phyloP scores from a whole-genome alignment of 2,113 vertebrate species.

The Podocnemis expansa region DNA sequence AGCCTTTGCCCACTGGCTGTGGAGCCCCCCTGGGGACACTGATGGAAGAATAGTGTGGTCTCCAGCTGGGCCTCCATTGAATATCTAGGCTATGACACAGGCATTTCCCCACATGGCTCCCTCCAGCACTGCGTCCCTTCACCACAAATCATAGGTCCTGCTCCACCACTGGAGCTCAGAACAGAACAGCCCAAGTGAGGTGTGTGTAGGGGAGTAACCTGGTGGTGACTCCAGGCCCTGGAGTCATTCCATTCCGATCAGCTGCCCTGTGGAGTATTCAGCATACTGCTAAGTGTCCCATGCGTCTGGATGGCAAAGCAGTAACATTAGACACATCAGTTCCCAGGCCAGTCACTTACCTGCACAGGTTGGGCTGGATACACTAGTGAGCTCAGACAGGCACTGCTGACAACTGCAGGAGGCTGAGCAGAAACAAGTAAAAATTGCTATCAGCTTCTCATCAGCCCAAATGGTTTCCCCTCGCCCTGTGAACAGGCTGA shows the following conservation, averaged over 20 bases:
- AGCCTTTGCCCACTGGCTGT: not conserved
- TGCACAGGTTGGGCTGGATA: not conserved
- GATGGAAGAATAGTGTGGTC: not conserved
- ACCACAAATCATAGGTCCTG: not conserved
- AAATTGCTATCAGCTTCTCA: not conserved
- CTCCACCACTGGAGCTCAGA: not conserved
- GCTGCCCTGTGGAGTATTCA: not conserved
- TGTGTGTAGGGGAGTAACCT: too few species aligned
- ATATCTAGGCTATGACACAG: not conserved
- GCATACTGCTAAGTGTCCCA: not conserved
- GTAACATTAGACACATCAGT: not conserved
- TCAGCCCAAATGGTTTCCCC: not conserved
- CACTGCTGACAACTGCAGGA: rapidly evolving
- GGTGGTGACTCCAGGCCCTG: not conserved
- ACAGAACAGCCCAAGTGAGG: not conserved
- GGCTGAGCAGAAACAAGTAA: not conserved
- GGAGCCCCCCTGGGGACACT: not conserved
- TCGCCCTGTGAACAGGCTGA: not conserved
- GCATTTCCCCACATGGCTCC: not conserved
- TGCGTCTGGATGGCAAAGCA: not conserved
- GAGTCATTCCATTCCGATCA: not conserved
- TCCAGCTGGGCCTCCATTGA: not conserved
- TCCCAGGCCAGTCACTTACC: not conserved
- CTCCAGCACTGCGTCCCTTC: not conserved
- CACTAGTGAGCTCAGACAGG: not conserved